Evolutionary conservation across 2,888 invertebrate species (phyloP).

Genomic region (Timandra comae): DNA sequence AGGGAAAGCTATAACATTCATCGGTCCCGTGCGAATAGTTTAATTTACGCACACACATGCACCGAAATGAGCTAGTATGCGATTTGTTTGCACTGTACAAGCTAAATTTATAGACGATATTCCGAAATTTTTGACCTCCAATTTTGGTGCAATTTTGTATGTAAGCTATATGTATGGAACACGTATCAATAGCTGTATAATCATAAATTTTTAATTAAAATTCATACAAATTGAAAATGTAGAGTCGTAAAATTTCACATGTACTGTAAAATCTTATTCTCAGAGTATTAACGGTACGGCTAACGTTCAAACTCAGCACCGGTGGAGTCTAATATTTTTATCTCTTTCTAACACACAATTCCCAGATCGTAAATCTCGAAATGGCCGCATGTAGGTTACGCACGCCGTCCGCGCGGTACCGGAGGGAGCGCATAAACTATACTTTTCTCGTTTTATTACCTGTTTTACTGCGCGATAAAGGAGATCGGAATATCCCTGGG

Average conservation of each 20-base stretch:
- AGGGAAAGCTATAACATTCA: conserved; percentile 76
- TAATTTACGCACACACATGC: conserved; percentile 72
- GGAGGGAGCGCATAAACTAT: conserved; percentile 72
- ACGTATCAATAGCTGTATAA: neutral
- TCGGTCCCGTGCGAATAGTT: conserved; percentile 75
- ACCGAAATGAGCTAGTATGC: conserved; percentile 70
- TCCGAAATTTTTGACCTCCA: neutral
- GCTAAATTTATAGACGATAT: conserved; percentile 35
- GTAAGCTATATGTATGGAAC: neutral
- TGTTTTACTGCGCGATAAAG: conserved; percentile 69
- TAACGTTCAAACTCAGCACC: conserved; percentile 57
- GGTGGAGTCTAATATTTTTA: conserved; percentile 70
- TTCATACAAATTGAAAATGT: conserved; percentile 1
- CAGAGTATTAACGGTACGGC: conserved; percentile 55
- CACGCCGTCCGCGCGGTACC: conserved; percentile 72
- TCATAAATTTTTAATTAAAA: conserved; percentile 2
- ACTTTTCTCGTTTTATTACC: conserved; percentile 76
- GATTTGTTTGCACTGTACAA: conserved; percentile 43
- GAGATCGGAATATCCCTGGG: conserved; percentile 69
- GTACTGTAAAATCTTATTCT: conserved; percentile 59
- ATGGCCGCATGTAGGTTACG: conserved; percentile 79
- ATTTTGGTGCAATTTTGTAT: neutral
- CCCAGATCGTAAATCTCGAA: conserved; percentile 79
- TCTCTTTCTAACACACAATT: conserved; percentile 76
- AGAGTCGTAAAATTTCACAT: conserved; percentile 32